Evolutionary conservation across 2,888 invertebrate species (phyloP).

Genomic region (Suillia variegata): DNA sequence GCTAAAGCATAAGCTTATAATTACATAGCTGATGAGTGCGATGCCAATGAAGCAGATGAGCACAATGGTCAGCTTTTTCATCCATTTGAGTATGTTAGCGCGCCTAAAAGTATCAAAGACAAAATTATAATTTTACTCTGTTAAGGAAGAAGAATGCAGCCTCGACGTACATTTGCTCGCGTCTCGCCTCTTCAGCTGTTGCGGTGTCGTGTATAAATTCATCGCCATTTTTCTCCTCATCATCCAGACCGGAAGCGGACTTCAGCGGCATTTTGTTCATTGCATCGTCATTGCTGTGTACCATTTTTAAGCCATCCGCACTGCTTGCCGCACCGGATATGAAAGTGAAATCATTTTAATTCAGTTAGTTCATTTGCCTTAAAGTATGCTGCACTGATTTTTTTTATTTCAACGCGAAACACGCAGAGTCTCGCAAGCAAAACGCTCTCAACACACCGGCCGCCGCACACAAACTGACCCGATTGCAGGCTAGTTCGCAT

Average conservation of each 20-base stretch:
- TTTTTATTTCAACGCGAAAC: not conserved
- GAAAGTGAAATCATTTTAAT: not conserved
- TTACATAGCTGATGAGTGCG: conserved; percentile 55
- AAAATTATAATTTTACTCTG: conserved; percentile 7
- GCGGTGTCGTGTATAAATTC: conserved; percentile 52
- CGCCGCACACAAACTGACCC: conserved; percentile 20
- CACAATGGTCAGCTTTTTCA: conserved; percentile 57
- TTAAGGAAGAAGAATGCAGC: not conserved
- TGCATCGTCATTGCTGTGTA: conserved; percentile 53
- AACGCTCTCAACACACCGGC: conserved; percentile 21
- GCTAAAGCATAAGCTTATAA: conserved; percentile 56
- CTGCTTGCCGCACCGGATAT: too few species aligned
- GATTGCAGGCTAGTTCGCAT: not conserved
- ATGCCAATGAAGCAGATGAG: conserved; percentile 56
- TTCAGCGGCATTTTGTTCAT: conserved; percentile 57
- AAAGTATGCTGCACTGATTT: conserved; percentile 25
- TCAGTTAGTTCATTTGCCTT: conserved; percentile 23
- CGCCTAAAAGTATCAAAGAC: conserved; percentile 45
- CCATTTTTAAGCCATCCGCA: conserved; percentile 55
- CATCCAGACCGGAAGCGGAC: conserved; percentile 48
- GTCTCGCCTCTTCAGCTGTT: conserved; percentile 50
- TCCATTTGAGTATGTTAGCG: conserved; percentile 54
- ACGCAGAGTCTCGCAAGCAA: not conserved
- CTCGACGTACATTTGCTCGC: conserved; percentile 51
- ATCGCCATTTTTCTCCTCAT: conserved; percentile 54